Conservation (phyloP, 2,888 invertebrate genomes). For the Tenthredo notha region DNA sequence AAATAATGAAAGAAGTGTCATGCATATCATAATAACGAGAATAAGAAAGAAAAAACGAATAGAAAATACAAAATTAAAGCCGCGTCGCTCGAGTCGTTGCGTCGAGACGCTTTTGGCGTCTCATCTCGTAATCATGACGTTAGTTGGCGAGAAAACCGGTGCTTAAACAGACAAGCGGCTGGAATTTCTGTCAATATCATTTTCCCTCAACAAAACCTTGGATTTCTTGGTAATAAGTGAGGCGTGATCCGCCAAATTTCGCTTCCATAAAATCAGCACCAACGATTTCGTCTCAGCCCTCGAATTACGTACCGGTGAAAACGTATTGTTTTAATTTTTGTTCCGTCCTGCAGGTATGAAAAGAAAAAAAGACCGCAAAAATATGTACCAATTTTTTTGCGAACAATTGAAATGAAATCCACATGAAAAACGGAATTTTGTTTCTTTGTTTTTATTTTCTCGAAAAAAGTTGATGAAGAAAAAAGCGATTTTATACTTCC, state of each 20-base stretch:
- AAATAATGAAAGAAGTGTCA: not conserved
- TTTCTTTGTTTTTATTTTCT: not conserved
- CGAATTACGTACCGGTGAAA: not conserved
- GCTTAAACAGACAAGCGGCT: not conserved
- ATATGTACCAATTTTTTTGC: not conserved
- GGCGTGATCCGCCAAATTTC: not conserved
- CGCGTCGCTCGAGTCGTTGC: conserved; percentile 16
- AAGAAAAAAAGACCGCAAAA: not conserved
- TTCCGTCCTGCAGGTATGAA: not conserved
- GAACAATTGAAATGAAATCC: not conserved
- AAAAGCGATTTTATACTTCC: not conserved
- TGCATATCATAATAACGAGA: not conserved
- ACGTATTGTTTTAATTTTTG: not conserved
- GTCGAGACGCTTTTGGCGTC: conserved; percentile 10
- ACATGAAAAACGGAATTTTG: not conserved
- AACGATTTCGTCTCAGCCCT: not conserved
- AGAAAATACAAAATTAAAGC: not conserved
- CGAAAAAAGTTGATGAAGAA: not conserved
- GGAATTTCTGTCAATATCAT: conserved; percentile 20
- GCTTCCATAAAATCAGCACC: not conserved
- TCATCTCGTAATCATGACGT: conserved; percentile 33
- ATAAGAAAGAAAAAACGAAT: not conserved
- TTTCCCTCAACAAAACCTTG: not conserved
- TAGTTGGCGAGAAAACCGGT: conserved; percentile 9
- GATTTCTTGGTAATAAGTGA: conserved; percentile 18